Conservation (phyloP, 2,113 vertebrate species). For the Triplophysa dalaica region DNA sequence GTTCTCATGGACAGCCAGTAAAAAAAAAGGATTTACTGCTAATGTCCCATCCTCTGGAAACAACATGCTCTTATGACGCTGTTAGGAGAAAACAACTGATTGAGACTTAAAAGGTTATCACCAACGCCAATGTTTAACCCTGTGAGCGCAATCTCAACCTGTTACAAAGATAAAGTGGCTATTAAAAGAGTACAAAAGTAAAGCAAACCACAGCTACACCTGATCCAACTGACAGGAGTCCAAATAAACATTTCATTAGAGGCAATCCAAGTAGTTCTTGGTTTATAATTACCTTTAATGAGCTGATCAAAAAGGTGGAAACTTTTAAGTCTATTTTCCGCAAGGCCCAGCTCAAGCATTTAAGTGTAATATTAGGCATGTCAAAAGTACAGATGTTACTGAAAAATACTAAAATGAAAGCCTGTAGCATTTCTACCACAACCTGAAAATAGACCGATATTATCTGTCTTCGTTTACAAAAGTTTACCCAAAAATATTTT, state of each 20-base stretch:
- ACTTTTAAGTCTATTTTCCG: not conserved
- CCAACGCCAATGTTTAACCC: slow-evolving; percentile 16
- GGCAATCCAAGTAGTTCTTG: not conserved
- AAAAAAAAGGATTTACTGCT: not conserved
- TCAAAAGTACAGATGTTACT: too few species aligned
- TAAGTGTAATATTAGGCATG: not conserved
- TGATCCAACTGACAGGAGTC: not conserved
- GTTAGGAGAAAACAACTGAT: slow-evolving; percentile 35
- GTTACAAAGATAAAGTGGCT: not conserved
- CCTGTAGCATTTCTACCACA: too few species aligned
- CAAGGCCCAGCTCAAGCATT: not conserved
- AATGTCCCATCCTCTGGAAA: slow-evolving; percentile 27
- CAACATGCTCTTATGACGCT: slow-evolving; percentile 20
- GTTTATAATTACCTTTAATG: not conserved
- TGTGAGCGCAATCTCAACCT: slow-evolving; percentile 1
- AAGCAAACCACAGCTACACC: not conserved
- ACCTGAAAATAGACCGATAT: too few species aligned
- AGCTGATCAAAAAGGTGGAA: not conserved
- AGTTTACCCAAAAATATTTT: too few species aligned
- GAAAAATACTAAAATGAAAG: too few species aligned
- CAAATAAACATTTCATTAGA: not conserved
- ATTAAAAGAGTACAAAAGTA: not conserved
- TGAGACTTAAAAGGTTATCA: slow-evolving; percentile 46
- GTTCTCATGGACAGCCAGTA: slow-evolving; percentile 33
- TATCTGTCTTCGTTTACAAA: too few species aligned